phyloP scores from a whole-genome alignment of 2,797 vertebrate genomes.

The Poecilia wingei region DNA sequence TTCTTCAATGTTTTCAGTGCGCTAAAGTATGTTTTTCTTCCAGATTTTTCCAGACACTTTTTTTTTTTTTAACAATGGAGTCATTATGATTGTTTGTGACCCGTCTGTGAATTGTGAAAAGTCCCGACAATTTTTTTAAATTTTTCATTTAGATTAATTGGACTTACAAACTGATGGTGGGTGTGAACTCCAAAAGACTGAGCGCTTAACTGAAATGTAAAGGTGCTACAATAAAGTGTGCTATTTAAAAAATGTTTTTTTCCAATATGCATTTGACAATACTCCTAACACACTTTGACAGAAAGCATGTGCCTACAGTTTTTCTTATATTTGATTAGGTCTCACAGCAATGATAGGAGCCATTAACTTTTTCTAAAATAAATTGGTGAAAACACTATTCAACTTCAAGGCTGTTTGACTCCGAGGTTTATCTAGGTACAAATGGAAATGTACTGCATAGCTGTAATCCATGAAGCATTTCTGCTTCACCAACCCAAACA shows the following conservation, averaged over 20 bases:
- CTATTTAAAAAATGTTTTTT: not conserved
- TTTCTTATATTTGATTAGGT: not conserved
- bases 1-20: not conserved
- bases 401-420: not conserved
- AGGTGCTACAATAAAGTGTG: not conserved
- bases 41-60: no score
- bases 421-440: not conserved
- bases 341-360: not conserved
- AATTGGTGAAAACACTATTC: not conserved
- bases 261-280: not conserved
- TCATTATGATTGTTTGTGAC: not conserved
- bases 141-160: not conserved
- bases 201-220: not conserved
- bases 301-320: not conserved
- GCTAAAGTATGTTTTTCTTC: not conserved
- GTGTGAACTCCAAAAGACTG: not conserved
- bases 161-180: not conserved
- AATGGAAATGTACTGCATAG: not conserved
- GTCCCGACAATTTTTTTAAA: not conserved
- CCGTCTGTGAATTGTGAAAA: not conserved
- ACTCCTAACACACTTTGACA: not conserved
- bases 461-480: not conserved
- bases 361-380: not conserved
- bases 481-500: not conserved
- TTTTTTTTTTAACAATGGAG: not conserved